Conservation (phyloP, 2,888 invertebrate genomes). For the Conops quadrifasciatus region DNA sequence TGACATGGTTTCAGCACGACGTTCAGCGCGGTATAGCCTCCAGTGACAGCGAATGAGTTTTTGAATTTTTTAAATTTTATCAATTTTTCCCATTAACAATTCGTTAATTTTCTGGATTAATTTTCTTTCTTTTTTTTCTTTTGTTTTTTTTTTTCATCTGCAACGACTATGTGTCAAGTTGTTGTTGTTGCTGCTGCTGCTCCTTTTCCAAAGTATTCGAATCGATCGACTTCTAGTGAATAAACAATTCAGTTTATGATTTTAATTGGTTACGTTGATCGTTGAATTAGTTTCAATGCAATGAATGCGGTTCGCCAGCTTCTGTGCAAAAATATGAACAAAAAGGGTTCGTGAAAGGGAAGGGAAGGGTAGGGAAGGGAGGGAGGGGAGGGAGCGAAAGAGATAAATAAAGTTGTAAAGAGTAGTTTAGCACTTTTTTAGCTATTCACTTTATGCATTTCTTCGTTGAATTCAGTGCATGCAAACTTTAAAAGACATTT, state of each 20-base stretch:
- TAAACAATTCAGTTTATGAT: slow-evolving; percentile 54
- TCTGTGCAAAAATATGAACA: neutral
- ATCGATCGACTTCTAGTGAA: slow-evolving; percentile 49
- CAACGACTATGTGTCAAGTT: neutral
- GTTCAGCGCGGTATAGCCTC: neutral
- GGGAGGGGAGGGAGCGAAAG: neutral
- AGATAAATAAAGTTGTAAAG: too few relatives aligned
- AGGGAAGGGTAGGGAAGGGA: neutral
- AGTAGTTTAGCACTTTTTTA: too few relatives aligned
- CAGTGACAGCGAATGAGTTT: neutral
- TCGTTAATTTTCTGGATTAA: neutral
- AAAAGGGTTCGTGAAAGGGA: neutral
- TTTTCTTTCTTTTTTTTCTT: neutral
- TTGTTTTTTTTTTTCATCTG: too few relatives aligned
- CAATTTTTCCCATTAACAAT: neutral
- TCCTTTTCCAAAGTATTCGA: neutral
- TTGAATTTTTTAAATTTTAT: too few relatives aligned
- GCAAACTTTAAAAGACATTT: too few relatives aligned
- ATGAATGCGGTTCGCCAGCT: neutral
- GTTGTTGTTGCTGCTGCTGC: neutral
- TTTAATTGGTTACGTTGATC: slow-evolving; percentile 50
- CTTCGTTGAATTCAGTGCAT: too few relatives aligned
- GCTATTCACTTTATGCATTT: too few relatives aligned
- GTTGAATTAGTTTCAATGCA: slow-evolving; percentile 29
- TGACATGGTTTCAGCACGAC: neutral